These are phyloP conservation scores for Synergus itoensis DNA, from an alignment of 2,888 invertebrate genomes.

Conservation along the genomic window DNA sequence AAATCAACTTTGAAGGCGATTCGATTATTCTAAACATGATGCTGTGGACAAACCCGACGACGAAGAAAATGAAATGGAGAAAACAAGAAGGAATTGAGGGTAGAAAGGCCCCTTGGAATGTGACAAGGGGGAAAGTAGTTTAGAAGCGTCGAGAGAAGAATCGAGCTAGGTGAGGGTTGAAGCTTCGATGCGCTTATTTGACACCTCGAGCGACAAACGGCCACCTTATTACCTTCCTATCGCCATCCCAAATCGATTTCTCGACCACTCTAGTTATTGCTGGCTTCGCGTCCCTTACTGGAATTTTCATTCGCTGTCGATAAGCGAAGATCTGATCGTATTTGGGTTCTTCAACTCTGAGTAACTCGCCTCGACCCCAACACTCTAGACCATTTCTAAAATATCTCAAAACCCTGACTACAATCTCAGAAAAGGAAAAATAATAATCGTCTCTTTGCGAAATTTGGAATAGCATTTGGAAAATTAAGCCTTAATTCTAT, in stretches of 20 bases:
- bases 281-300: slow-evolving; percentile 22
- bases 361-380: background rate
- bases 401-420: background rate
- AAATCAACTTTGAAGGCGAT: background rate
- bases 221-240: slow-evolving; percentile 73
- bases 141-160: slow-evolving; percentile 57
- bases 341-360: slow-evolving; percentile 40
- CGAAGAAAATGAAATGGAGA: slow-evolving; percentile 34
- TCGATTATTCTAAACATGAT: background rate
- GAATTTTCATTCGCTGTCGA: slow-evolving; percentile 53
- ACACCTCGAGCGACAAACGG: slow-evolving; percentile 74
- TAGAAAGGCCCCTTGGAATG: slow-evolving; percentile 58
- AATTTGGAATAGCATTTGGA: no score
- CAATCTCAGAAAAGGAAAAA: no score
- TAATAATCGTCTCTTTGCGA: no score
- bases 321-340: slow-evolving; percentile 9
- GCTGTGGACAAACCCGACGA: background rate
- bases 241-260: slow-evolving; percentile 57
- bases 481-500: no score
- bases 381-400: background rate
- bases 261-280: slow-evolving; percentile 47
- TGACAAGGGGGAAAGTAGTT: slow-evolving; percentile 54
- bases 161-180: slow-evolving; percentile 57
- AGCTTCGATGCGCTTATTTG: slow-evolving; percentile 73
- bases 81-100: slow-evolving; percentile 43